Evolutionary conservation across 92 coral and sea anemone genomes (phyloP), one percentile per base, ranked within the genome.

Genomic region (Galaxea fascicularis): DNA sequence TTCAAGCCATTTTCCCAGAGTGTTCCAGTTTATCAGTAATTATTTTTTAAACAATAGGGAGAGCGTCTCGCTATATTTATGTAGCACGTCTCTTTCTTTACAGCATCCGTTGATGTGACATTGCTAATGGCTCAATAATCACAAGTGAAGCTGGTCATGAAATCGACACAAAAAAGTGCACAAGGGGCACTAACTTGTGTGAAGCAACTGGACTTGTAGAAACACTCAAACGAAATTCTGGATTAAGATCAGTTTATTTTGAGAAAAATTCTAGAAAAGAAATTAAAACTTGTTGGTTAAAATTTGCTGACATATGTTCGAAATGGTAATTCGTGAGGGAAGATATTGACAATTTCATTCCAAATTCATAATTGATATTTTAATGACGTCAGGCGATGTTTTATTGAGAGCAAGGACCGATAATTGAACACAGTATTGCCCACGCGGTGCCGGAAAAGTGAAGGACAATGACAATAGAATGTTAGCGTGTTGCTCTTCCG

Each of bases 401-500:
- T 25, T 11, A 27, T 20, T 41, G 62, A 71, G 4, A 17, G 60
- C 54, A 22, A 73, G 16, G 62, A 73, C 62, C 65, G 29, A 29
- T 67, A 53, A 79, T 49, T 52, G 39, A 29, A 21, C 65, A 14
- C 30, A 20, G 66, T 79, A 79, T 79, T 79, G 84, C 74, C 62
- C 51, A 30, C 53, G 75, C 84, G 84, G 84, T 54, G 74, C 63
- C 46, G 67, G 31, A 75, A 79, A 79, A 66, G 30, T 67, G 21
- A 66, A 66, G 21, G 31, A 79, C 75, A 66, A 79, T 52, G 65
- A 31, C 65, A 28, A 70, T 71, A 45, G n/a, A 13, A 1, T 31
- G 14, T 21, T 78, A 35, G 83, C 62, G 72, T 46, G 83, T 65
- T 56, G 70, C 71, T 78, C 66, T 79, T 79, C 84, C 64, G 64